Evolutionary conservation across 30 jellyfish, hydroid and myxozoan genomes (phyloP).

Genomic region (Turritopsis rubra): DNA sequence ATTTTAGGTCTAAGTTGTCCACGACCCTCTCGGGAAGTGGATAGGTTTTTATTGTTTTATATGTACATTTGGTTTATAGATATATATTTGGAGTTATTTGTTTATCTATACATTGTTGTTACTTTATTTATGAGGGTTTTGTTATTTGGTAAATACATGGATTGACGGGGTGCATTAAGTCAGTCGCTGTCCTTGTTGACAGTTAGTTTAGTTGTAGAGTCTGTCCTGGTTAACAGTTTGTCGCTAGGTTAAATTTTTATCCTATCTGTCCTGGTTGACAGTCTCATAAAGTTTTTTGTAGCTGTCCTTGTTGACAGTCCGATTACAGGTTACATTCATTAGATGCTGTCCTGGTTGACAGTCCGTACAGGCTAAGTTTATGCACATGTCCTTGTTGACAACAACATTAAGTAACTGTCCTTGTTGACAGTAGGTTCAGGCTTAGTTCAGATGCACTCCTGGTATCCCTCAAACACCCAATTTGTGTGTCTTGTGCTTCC

Average conservation of each 20-base stretch:
- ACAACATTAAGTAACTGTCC: too few species aligned
- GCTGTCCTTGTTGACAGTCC: not conserved
- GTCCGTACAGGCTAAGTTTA: not conserved
- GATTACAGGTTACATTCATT: not conserved
- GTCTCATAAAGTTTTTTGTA: not conserved
- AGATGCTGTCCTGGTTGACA: not conserved
- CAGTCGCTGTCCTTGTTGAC: not conserved
- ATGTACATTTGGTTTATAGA: too few species aligned
- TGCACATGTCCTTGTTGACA: too few species aligned
- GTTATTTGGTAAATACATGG: not conserved
- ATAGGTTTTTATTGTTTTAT: too few species aligned
- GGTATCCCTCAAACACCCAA: too few species aligned
- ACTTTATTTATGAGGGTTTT: not conserved
- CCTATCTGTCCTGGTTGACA: not conserved
- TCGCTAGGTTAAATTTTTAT: not conserved
- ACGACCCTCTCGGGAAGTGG: too few species aligned
- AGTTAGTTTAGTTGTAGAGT: not conserved
- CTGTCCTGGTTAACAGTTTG: not conserved
- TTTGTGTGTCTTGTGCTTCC: not conserved
- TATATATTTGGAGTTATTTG: too few species aligned
- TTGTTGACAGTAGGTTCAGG: not conserved
- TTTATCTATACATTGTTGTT: not conserved
- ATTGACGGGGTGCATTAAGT: not conserved
- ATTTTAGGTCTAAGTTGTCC: too few species aligned
- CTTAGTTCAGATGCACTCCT: not conserved